Base-by-base conservation (phyloP, 23 tunicate species). In the Phallusia fumigata region DNA sequence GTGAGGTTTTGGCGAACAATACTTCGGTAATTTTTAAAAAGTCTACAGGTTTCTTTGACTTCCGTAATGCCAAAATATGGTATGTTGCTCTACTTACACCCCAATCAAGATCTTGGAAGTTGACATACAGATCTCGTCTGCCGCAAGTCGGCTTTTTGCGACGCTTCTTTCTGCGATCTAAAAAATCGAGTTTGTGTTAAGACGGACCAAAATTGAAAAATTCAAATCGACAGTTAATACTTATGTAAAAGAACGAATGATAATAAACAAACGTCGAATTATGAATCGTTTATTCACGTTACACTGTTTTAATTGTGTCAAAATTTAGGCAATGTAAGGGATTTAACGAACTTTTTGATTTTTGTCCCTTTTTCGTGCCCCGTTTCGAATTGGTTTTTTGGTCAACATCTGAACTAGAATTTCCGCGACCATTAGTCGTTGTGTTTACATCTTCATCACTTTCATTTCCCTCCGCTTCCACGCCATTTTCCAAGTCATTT, bases 41-140 rank as follows among this genome's bases (percentile, higher is more conserved):
- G n/a, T n/a, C n/a, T n/a, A n/a, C n/a, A n/a, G n/a, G n/a, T n/a
- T n/a, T n/a, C n/a, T n/a, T n/a, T n/a, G n/a, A n/a, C n/a, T n/a
- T n/a, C n/a, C n/a, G n/a, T n/a, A n/a, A n/a, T n/a, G n/a, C n/a
- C 47, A 3, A 10, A 40, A 40, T 3, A 40, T 40, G 47, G 5
- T 40, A 3, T 10, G 47, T 40, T 40, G 47, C 8, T 40, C 18
- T 12, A 76, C 96, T 92, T 76, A 97, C 99, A 40, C 84, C 91
- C 99, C 99, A 97, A 33, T 78, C 86, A 0, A 97, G 36, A 40
- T 97, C 95, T 52, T 84, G 79, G 76, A 97, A 97, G 74, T 85
- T 86, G 65, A 97, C 95, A 52, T 88, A 80, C 35, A 97, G 81
- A 44, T 50, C 65, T 35, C 80, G 85, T 44, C 91, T 82, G 0